phyloP scores from a whole-genome alignment of 2,797 vertebrate genomes.

The Benthosema pterotum region DNA sequence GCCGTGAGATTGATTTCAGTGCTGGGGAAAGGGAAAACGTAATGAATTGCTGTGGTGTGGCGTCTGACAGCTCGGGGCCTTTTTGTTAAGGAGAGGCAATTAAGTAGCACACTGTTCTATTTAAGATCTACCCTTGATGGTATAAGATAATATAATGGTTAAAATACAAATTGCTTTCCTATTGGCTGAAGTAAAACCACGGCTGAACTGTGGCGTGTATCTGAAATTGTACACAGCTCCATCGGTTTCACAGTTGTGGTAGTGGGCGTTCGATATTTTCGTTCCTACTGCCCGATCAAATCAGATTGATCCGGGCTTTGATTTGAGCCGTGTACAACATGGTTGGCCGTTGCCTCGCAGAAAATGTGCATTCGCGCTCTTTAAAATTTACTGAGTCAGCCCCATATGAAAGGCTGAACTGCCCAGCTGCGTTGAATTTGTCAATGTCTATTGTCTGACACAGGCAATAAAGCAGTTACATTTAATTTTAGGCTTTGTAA shows the following conservation, averaged over 20 bases:
- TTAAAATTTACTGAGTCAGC: too few relatives aligned
- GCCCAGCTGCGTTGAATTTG: too few relatives aligned
- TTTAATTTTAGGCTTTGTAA: neutral
- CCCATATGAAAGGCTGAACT: too few relatives aligned
- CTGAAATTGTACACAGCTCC: neutral
- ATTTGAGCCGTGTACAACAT: neutral
- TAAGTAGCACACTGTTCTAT: neutral
- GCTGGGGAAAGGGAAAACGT: slow-evolving; percentile 22
- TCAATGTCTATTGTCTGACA: too few relatives aligned
- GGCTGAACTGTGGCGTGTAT: neutral
- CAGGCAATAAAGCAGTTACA: too few relatives aligned
- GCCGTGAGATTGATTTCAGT: slow-evolving; percentile 14
- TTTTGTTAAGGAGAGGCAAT: slow-evolving; percentile 23
- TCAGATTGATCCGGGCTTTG: neutral
- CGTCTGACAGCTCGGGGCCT: neutral
- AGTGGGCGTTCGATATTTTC: neutral
- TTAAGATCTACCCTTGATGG: slow-evolving; percentile 1
- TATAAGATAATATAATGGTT: slow-evolving; percentile 1
- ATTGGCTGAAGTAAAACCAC: neutral
- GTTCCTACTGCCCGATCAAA: slow-evolving; percentile 1
- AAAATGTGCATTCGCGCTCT: too few relatives aligned
- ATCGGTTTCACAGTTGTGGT: too few relatives aligned
- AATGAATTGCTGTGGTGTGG: slow-evolving; percentile 25
- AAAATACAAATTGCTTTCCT: neutral
- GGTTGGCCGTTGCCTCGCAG: too few relatives aligned